phyloP scores from a whole-genome alignment of 2,113 vertebrate genomes.

The human (Homo sapiens) region DNA sequence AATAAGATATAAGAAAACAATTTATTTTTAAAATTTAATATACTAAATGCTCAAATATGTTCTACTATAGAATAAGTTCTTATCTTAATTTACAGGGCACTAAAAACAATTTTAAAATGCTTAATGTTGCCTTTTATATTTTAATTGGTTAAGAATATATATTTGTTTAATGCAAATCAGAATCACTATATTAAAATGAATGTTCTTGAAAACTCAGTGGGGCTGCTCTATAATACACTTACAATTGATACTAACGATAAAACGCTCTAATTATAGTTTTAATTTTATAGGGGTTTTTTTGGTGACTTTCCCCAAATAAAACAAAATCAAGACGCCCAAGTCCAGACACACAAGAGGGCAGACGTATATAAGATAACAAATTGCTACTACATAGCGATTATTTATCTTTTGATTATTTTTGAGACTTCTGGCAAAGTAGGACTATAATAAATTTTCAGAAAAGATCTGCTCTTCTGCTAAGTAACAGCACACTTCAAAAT shows the following conservation, averaged over 20 bases:
- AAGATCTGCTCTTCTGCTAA: background rate
- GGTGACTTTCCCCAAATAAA: conserved; percentile 6
- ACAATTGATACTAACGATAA: conserved; percentile 46
- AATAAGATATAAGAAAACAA: conserved; percentile 18
- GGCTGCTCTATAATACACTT: conserved; percentile 20
- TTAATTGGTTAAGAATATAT: conserved; percentile 12
- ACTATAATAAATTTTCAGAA: background rate
- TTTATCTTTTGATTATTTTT: conserved; percentile 32
- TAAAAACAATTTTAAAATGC: conserved; percentile 40
- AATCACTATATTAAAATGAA: conserved; percentile 27
- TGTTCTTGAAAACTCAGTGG: conserved; percentile 13
- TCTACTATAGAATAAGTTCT: background rate
- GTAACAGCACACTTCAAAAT: conserved; percentile 38
- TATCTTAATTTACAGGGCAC: background rate
- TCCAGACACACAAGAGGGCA: conserved; percentile 68
- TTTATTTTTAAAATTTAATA: conserved; percentile 31
- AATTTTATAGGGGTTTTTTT: conserved; percentile 45
- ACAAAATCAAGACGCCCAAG: conserved; percentile 47
- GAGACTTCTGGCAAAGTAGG: background rate
- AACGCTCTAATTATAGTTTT: conserved; percentile 38
- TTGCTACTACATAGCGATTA: conserved; percentile 72
- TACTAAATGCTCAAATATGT: conserved; percentile 38
- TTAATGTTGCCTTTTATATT: conserved; percentile 39
- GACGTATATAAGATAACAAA: conserved; percentile 79
- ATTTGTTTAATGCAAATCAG: background rate